A percentile compares a stretch with the other conserved stretches of the same genome.
Evolutionary conservation across 2,888 invertebrate genomes (phyloP).

Genomic region (Melikaiella ostensackeni): DNA sequence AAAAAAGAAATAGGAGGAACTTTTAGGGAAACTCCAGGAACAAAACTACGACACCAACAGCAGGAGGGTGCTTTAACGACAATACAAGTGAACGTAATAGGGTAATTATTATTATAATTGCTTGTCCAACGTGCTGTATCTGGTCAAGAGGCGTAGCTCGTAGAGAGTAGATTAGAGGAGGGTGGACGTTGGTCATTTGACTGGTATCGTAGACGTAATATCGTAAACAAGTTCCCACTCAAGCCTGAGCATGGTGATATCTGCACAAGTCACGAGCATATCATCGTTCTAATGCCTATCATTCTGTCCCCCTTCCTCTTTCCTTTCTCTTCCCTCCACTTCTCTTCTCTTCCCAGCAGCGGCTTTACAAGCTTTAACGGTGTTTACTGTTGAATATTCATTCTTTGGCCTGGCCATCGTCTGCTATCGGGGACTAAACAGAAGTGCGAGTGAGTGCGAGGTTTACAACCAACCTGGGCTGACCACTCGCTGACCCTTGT

Average conservation of each 20-base stretch:
- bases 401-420: slow-evolving; percentile 48
- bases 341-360: slow-evolving; percentile 54
- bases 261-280: slow-evolving; percentile 53
- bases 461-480: neutral
- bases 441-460: neutral
- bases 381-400: slow-evolving; percentile 58
- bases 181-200: slow-evolving; percentile 70
- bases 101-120: slow-evolving; percentile 55
- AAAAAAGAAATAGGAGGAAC: neutral
- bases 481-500: neutral
- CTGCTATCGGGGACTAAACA: slow-evolving; percentile 39
- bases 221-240: slow-evolving; percentile 71
- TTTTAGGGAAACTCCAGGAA: neutral
- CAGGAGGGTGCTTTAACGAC: neutral
- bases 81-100: slow-evolving; percentile 2
- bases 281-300: slow-evolving; percentile 44
- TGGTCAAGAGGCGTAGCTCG: slow-evolving; percentile 54
- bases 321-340: slow-evolving; percentile 36
- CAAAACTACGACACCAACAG: neutral
- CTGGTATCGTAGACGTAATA: slow-evolving; percentile 71
- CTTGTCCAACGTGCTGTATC: slow-evolving; percentile 75
- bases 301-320: slow-evolving; percentile 52
- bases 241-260: slow-evolving; percentile 50
- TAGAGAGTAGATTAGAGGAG: slow-evolving; percentile 54
- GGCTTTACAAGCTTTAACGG: slow-evolving; percentile 50